These are phyloP conservation scores for Apodemus sylvaticus DNA, from an alignment of 2,113 vertebrate species.

Conservation along the genomic window DNA sequence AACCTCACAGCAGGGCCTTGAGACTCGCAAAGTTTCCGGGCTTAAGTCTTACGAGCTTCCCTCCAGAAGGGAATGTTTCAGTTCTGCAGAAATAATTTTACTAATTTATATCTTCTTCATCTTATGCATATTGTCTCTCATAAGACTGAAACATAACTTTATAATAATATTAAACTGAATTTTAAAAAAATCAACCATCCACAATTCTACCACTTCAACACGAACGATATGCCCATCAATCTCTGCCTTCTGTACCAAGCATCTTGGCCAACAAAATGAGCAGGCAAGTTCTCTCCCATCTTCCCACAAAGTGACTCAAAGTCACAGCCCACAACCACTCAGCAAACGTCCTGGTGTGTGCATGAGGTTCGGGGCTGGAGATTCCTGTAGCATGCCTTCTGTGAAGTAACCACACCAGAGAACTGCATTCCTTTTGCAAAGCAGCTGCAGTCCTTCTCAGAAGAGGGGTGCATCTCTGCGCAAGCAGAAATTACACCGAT, in stretches of 20 bases:
- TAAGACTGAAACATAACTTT: background rate
- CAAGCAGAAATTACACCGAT: background rate
- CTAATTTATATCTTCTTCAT: background rate
- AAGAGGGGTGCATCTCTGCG: background rate
- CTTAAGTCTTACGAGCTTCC: background rate
- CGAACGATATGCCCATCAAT: background rate
- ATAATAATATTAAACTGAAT: background rate
- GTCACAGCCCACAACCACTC: background rate
- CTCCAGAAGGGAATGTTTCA: background rate
- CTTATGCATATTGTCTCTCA: background rate
- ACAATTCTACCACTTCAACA: background rate
- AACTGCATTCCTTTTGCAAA: background rate
- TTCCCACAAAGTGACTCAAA: background rate
- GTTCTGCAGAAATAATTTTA: background rate
- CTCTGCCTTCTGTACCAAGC: conserved; percentile 12
- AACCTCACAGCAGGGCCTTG: too few relatives aligned
- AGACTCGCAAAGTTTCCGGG: too few relatives aligned
- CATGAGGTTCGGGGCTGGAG: too few relatives aligned
- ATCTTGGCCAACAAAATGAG: background rate
- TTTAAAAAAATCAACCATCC: background rate
- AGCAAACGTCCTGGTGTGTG: background rate
- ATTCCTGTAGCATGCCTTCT: background rate
- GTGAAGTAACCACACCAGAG: background rate
- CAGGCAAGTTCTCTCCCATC: background rate
- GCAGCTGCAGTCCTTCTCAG: background rate